These are phyloP conservation scores for Chlamydotis undulata DNA, from an alignment of 2,113 vertebrate genomes.

Conservation along the genomic window DNA sequence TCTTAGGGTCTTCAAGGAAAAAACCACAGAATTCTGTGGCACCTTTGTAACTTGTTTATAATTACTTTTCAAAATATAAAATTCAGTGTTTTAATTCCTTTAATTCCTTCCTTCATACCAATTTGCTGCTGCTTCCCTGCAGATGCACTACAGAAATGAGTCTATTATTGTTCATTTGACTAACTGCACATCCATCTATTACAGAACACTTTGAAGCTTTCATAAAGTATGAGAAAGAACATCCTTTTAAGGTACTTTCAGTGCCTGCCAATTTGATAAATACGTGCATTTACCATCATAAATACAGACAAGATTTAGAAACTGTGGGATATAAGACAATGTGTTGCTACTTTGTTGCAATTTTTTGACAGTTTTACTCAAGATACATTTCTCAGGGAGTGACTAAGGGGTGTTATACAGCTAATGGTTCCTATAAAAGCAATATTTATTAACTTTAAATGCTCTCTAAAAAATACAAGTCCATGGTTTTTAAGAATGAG, in stretches of 20 bases:
- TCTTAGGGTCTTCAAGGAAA: not conserved
- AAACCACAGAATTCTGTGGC: not conserved
- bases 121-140: not conserved
- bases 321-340: not conserved
- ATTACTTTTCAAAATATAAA: not conserved
- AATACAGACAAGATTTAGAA: conserved; percentile 28
- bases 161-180: conserved; percentile 27
- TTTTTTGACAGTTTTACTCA: not conserved
- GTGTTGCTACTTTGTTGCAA: not conserved
- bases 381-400: not conserved
- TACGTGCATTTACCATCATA: conserved; percentile 19
- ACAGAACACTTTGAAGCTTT: conserved; percentile 34
- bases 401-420: not conserved
- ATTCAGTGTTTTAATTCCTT: not conserved
- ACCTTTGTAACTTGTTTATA: not conserved
- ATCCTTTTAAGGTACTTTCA: conserved; percentile 25
- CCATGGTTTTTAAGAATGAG: not conserved
- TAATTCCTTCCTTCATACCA: not conserved
- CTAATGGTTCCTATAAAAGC: not conserved
- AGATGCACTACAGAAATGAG: not conserved
- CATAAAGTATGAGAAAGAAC: not conserved
- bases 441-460: not conserved
- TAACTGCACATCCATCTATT: conserved; percentile 20
- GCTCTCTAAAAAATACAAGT: not conserved
- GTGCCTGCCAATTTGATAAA: conserved; percentile 41